Evolutionary conservation across 1,140 invertebrate genomes (phyloP).

Genomic region (Acyrthosiphon pisum): DNA sequence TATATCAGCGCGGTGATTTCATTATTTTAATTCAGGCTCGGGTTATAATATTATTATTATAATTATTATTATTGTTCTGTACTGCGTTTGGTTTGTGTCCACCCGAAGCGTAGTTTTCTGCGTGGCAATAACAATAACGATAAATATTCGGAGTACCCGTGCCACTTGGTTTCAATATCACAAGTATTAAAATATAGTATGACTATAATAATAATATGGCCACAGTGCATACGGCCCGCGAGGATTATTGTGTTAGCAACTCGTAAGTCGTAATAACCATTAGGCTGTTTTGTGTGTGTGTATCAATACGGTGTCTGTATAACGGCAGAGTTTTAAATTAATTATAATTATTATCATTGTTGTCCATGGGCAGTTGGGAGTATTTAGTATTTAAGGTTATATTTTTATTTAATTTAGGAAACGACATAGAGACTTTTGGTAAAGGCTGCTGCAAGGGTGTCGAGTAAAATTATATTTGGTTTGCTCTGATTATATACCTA

Average conservation of each 20-base stretch:
- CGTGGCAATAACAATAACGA: constrained; percentile 36
- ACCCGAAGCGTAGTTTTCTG: background rate
- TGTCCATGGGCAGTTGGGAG: background rate
- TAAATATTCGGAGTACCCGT: background rate
- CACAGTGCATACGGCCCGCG: background rate
- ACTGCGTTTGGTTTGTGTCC: constrained; percentile 34
- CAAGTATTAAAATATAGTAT: background rate
- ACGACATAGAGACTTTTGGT: too few relatives aligned
- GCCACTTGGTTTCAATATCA: constrained; percentile 27
- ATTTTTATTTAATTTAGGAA: background rate
- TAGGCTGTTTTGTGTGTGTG: background rate
- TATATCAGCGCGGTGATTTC: background rate
- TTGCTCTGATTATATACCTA: background rate
- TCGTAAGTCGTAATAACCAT: constrained; percentile 17
- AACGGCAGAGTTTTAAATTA: background rate
- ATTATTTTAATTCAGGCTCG: background rate
- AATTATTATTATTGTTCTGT: background rate
- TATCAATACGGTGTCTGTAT: too few relatives aligned
- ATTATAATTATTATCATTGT: background rate
- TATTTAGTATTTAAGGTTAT: background rate
- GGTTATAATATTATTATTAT: background rate
- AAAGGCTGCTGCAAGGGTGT: background rate
- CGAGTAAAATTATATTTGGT: background rate
- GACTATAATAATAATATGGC: background rate
- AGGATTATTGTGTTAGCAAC: background rate